These are phyloP conservation scores for Lysiphlebus fabarum DNA, from an alignment of 1,140 invertebrate species.

Conservation along the genomic window DNA sequence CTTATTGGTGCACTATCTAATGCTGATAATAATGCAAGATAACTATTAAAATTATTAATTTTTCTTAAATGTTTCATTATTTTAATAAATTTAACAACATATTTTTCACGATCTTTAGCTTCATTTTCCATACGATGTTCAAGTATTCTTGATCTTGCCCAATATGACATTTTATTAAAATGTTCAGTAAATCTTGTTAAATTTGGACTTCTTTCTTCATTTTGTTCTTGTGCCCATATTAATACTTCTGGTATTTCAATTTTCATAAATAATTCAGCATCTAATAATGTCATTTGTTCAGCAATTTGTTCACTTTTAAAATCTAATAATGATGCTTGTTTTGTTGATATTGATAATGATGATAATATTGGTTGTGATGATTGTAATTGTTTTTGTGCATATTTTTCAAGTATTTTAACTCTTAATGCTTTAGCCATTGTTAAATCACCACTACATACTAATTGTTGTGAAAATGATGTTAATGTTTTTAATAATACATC, in stretches of 20 bases:
- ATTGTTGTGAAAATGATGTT: constrained; percentile 88
- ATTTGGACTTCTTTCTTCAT: constrained; percentile 94
- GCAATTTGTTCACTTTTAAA: constrained; percentile 91
- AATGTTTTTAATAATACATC: constrained; percentile 70
- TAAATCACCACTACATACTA: constrained; percentile 81
- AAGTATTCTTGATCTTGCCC: constrained; percentile 64
- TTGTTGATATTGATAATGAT: constrained; percentile 55
- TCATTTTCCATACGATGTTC: constrained; percentile 74
- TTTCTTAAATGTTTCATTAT: constrained; percentile 97
- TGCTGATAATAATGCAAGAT: constrained; percentile 92
- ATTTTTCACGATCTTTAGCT: constrained; percentile 91
- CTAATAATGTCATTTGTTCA: constrained; percentile 97
- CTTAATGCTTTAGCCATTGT: constrained; percentile 84
- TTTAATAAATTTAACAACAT: constrained; percentile 95
- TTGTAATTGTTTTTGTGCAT: constrained; percentile 65
- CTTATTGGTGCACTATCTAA: constrained; percentile 94
- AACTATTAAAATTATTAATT: constrained; percentile 98
- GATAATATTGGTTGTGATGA: constrained; percentile 51
- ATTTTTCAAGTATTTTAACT: constrained; percentile 88
- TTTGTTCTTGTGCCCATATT: constrained; percentile 95
- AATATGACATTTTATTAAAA: constrained; percentile 99
- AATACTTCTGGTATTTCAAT: constrained; percentile 97
- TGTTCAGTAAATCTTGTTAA: constrained; percentile 96
- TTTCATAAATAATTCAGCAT: constrained; percentile 92
- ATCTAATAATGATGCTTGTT: constrained; percentile 75